Evolutionary conservation across 2,888 invertebrate genomes (phyloP), one percentile per base, ranked within the genome.

Genomic region (Tetragnatha montana): DNA sequence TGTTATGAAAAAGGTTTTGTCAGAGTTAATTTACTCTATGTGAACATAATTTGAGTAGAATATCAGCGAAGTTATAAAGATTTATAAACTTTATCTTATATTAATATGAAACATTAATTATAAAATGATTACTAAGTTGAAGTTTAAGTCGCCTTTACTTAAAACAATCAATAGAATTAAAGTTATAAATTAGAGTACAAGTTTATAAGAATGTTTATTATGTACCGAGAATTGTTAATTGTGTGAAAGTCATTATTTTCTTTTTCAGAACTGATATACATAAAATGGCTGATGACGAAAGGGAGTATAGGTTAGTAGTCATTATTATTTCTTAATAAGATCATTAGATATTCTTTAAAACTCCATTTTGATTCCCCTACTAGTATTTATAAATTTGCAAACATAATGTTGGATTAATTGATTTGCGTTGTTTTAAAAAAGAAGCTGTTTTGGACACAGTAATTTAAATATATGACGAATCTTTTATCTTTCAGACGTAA

Each of bases 201-300:
- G 21, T 21, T 70, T 70, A 21, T n/a, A 70, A n/a, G n/a, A n/a
- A 21, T 21, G 2, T 70, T 21, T 70, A 21, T 21, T 19, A 70
- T 19, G 21, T 17, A 10, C 8, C 17, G 21, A 1, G 4, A 35
- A 35, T 70, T 70, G 8, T 4, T 70, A 21, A 12, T 12, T 12
- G 19, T 70, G n/a, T 17, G 22, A 3, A 19, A 81, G 70, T 70
- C 47, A n/a, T 35, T 70, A 8, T 17, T 10, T 47, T 70, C 35
- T 19, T 50, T 47, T 49, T 47, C 17, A 81, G 47, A 19, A 14
- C 75, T 71, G 51, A 21, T 47, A 21, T 60, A 49, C 47, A n/a
- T 21, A 79, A 73, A 80, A 87, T 87, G 87, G 76, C 87, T 70
- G 87, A 87, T 68, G 78, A 78, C 51, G 78, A 82, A 51, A 85